Evolutionary conservation across 2,113 vertebrate species (phyloP), one percentile per base, ranked within the genome.

Genomic region (Leuciscus idus): DNA sequence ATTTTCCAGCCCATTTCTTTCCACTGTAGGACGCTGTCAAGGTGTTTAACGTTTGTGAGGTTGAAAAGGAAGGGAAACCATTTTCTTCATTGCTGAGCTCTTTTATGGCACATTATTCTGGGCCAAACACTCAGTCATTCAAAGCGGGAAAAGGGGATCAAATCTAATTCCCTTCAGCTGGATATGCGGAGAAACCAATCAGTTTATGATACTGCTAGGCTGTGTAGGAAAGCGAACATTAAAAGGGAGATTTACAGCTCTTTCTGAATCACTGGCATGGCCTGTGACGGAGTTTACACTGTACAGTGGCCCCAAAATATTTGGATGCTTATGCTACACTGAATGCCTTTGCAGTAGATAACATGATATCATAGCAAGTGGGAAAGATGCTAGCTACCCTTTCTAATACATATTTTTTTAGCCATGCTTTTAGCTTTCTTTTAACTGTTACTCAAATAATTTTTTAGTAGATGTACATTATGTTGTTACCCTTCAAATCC

Each of bases 21-120:
- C 84, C 87, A 89, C 86, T 90, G 85, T 84, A 89, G 90, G 89
- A 90, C 84, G 36, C 75, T 89, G 90, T 91, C 83, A 85, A 91
- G 87, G 89, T 91, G 85, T 86, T 86, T 81, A 79, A 75, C 88
- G 89, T 89, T 87, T 82, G 62, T 70, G 81, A 43, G 82, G 50
- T 73, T 57, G 12, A 28, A 66, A 72, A 66, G 17, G 17, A 55
- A 33, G 68, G 46, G 81, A 83, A 68, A 68, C 23, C 17, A 28
- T n/a, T 83, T 76, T 50, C 43, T 59, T 28, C 12, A 48, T 77
- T 46, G 62, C 64, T 26, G 33, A 78, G 75, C 80, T 77, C 11
- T 66, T 55, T 77, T 83, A 28, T 52, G 57, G 13, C 33, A 66
- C 26, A 13, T 46, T 84, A 28, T 66, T 77, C 39, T n/a, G 73